These are phyloP conservation scores for Hydriomena furcata DNA, from an alignment of 2,888 invertebrate species.

Conservation along the genomic window DNA sequence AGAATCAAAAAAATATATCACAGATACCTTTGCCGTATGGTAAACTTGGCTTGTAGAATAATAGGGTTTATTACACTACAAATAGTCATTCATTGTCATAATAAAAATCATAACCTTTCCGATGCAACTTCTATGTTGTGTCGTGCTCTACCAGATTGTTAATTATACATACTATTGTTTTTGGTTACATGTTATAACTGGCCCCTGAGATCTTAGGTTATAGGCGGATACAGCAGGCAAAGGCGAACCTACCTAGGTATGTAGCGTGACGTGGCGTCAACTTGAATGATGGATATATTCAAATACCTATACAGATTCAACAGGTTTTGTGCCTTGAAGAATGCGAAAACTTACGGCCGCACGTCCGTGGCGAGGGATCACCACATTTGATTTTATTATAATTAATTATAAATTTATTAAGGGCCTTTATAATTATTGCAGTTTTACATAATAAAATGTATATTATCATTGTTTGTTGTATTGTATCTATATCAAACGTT, in stretches of 20 bases:
- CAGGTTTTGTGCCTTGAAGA: no score
- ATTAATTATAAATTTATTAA: constrained; percentile 1
- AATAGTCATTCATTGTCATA: no score
- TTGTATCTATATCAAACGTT: constrained; percentile 18
- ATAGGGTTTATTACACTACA: no score
- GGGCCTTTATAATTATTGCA: constrained; percentile 14
- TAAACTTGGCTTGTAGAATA: no score
- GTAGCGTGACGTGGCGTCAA: background rate
- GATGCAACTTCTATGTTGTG: no score
- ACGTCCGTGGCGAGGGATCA: constrained; percentile 9
- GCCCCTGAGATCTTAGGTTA: constrained; percentile 14
- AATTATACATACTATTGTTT: background rate
- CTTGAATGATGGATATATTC: no score
- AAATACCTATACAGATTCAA: no score
- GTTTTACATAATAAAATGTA: constrained; percentile 11
- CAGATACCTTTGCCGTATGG: no score
- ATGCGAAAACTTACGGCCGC: no score
- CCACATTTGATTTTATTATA: background rate
- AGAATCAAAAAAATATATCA: no score
- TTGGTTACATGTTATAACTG: constrained; percentile 1
- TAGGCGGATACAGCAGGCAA: constrained; percentile 13
- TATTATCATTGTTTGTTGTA: background rate
- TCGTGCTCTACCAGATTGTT: background rate
- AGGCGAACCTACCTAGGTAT: background rate
- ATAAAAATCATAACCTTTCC: no score